Evolutionary conservation across 1,140 invertebrate species (phyloP).

Genomic region (Papilio aristodemus): DNA sequence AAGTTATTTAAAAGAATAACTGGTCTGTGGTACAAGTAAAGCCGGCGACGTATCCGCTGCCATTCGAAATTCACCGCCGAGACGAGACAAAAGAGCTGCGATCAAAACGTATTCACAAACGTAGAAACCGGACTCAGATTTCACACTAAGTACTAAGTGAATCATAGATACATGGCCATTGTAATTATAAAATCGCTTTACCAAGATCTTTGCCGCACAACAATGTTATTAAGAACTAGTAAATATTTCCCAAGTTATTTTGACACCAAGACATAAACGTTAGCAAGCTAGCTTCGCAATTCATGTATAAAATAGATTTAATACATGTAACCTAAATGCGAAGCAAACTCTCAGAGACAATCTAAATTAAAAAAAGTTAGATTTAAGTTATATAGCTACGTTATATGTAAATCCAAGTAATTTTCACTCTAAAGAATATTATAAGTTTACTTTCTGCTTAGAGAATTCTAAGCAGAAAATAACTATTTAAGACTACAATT

Average conservation of each 20-base stretch:
- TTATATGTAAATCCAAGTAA: no score
- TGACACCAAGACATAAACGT: not conserved
- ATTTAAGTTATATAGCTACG: no score
- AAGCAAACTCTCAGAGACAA: not conserved
- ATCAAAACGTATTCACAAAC: constrained; percentile 10
- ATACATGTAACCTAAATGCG: not conserved
- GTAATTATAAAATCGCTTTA: not conserved
- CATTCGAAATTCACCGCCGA: constrained; percentile 13
- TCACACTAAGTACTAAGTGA: not conserved
- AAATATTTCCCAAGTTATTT: not conserved
- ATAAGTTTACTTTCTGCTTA: not conserved
- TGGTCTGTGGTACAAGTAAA: constrained; percentile 13
- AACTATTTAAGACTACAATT: not conserved
- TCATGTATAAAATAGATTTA: no score
- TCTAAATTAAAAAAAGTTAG: no score
- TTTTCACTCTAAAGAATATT: not conserved
- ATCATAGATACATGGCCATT: not conserved
- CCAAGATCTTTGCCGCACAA: no score
- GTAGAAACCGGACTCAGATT: constrained; percentile 20
- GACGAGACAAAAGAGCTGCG: constrained; percentile 18
- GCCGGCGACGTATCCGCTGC: constrained; percentile 12
- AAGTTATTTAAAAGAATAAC: constrained; percentile 16
- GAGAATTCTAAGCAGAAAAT: no score
- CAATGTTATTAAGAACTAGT: not conserved
- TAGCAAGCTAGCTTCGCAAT: not conserved